Evolutionary conservation across 1,140 invertebrate genomes (phyloP).

Genomic region (Microvelia longipes): DNA sequence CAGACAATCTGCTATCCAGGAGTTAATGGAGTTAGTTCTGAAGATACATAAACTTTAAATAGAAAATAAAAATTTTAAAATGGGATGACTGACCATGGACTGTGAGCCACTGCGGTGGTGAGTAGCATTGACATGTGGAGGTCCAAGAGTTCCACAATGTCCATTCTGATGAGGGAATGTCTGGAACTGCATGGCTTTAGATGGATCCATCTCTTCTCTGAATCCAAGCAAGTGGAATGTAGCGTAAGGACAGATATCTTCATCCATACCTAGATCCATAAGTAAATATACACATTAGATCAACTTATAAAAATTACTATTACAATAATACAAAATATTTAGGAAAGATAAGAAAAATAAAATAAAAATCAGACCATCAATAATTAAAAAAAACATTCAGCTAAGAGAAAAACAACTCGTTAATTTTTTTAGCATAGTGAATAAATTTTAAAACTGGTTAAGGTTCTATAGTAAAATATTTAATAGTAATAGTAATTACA

Average conservation of each 20-base stretch:
- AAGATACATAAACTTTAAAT: too few species aligned
- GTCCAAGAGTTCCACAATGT: slow-evolving; percentile 61
- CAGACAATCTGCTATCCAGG: too few species aligned
- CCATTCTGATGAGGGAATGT: slow-evolving; percentile 70
- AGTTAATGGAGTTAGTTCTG: too few species aligned
- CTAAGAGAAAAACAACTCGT: too few species aligned
- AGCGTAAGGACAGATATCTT: slow-evolving; percentile 86
- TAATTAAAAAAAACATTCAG: too few species aligned
- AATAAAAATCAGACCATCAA: too few species aligned
- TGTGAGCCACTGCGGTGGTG: slow-evolving; percentile 72
- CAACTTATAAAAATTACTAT: neutral
- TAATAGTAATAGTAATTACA: too few species aligned
- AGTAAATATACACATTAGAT: slow-evolving; percentile 19
- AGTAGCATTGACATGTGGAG: slow-evolving; percentile 43
- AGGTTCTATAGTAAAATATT: too few species aligned
- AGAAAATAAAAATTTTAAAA: too few species aligned
- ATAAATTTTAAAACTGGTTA: too few species aligned
- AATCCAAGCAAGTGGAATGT: slow-evolving; percentile 86
- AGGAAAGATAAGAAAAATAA: neutral
- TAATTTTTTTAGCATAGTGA: too few species aligned
- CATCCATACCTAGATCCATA: slow-evolving; percentile 64
- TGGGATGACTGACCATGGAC: slow-evolving; percentile 53
- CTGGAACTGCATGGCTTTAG: slow-evolving; percentile 63
- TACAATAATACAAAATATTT: neutral
- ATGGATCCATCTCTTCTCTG: slow-evolving; percentile 86